Evolutionary conservation across 2,113 vertebrate species (phyloP).

Genomic region (Pelmatolapia mariae): DNA sequence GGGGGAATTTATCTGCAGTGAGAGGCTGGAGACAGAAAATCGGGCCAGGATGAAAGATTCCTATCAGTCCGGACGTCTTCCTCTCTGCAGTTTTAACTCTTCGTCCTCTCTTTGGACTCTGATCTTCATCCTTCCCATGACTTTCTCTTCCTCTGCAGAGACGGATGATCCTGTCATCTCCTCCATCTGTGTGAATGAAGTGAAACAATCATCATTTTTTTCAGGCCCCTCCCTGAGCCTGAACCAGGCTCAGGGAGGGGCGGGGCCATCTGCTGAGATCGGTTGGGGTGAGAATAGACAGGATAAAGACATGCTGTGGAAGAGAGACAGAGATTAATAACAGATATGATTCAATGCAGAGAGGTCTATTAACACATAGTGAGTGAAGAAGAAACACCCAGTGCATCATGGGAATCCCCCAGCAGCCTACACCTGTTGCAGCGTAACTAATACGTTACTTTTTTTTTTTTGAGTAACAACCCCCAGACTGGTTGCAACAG

Average conservation of each 20-base stretch:
- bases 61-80: background rate
- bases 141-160: background rate
- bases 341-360: rapidly evolving
- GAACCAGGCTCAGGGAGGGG: too few species aligned
- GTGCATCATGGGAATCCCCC: too few species aligned
- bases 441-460: background rate
- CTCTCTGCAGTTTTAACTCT: background rate
- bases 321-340: too few species aligned
- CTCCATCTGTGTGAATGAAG: background rate
- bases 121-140: background rate
- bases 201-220: too few species aligned
- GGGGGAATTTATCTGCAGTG: background rate
- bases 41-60: background rate
- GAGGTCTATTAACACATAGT: too few species aligned
- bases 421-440: too few species aligned
- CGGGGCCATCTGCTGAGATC: too few species aligned
- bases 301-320: too few species aligned
- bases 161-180: background rate
- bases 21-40: background rate
- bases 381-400: too few species aligned
- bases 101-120: background rate
- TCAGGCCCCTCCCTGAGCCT: too few species aligned
- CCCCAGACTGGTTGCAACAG: background rate
- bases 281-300: too few species aligned
- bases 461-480: background rate